Evolutionary conservation across 1,140 invertebrate species (phyloP), one percentile per base, ranked within the genome.

Genomic region (Euura saliciscinereae): DNA sequence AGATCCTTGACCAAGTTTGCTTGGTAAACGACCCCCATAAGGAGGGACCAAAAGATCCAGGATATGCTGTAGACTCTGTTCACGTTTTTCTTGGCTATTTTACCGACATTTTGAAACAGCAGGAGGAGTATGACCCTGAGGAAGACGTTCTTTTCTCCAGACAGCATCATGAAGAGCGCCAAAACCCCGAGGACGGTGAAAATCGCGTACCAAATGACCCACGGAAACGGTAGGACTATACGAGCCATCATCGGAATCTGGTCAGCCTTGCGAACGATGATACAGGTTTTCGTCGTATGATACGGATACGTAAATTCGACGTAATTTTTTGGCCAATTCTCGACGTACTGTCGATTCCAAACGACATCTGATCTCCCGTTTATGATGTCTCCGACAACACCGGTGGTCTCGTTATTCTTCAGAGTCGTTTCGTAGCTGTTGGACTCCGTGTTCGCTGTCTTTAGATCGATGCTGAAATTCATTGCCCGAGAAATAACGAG

Each of bases 21-120:
- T 51, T 75, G 73, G 64, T 71, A 75, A 10, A 73, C 46, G 10
- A 45, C 70, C 2, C 13, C 28, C 0, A 77, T 6, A 4, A 75
- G n/a, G 46, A 77, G 73, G 4, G 71, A 65, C 51, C 71, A 66
- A 43, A 44, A 73, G n/a, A 77, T 67, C 69, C 45, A 73, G 3
- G 69, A 44, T 10, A 77, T 67, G 10, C 66, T 71, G n/a, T 73
- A 75, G 13, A 75, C 45, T 46, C 73, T 69, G 43, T 74, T 73
- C 5, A 71, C 71, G 2, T 7, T 13, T 7, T 28, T n/a, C 11
- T n/a, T 6, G 0, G 70, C 71, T 4, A 77, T 77, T 68, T 70
- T 66, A 43, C 28, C 42, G 8, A 77, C 69, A 69, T 13, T 64
- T 45, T 77, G 76, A 65, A 71, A 75, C 0, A 77, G 43, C 4